These are phyloP conservation scores for Nasonovia ribisnigri DNA, from an alignment of 2,888 invertebrate species.

Conservation along the genomic window DNA sequence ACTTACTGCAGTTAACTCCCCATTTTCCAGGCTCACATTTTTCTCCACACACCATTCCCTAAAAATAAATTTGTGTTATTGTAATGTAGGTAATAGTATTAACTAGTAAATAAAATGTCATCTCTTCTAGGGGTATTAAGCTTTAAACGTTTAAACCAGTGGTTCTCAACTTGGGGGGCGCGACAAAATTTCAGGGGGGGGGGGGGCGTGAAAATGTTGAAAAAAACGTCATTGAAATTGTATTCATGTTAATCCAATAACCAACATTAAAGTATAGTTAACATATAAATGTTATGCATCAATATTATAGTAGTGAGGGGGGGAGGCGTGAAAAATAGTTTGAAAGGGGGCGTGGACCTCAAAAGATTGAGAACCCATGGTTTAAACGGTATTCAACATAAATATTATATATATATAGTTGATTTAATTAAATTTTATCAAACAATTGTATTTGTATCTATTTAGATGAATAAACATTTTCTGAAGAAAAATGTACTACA, in stretches of 20 bases:
- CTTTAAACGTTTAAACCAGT: not conserved
- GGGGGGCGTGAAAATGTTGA: too few species aligned
- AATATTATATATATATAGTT: not conserved
- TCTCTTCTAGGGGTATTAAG: not conserved
- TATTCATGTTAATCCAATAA: too few species aligned
- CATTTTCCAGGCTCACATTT: constrained; percentile 79
- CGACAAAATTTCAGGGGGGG: too few species aligned
- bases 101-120: not conserved
- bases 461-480: not conserved
- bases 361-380: too few species aligned
- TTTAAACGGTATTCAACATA: not conserved
- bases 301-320: too few species aligned
- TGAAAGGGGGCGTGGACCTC: too few species aligned
- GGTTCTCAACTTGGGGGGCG: too few species aligned
- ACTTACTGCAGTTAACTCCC: constrained; percentile 81
- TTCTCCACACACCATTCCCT: constrained; percentile 78
- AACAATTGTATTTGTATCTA: not conserved
- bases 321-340: too few species aligned
- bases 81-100: not conserved
- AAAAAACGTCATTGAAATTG: too few species aligned
- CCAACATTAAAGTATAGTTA: too few species aligned
- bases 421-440: not conserved
- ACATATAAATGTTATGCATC: too few species aligned
- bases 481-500: not conserved
- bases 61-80: constrained; percentile 3